A percentile compares a stretch with the other conserved stretches of the same genome.
These are phyloP conservation scores for Cynaeus angustus DNA, from an alignment of 2,888 invertebrate genomes.

Conservation along the genomic window DNA sequence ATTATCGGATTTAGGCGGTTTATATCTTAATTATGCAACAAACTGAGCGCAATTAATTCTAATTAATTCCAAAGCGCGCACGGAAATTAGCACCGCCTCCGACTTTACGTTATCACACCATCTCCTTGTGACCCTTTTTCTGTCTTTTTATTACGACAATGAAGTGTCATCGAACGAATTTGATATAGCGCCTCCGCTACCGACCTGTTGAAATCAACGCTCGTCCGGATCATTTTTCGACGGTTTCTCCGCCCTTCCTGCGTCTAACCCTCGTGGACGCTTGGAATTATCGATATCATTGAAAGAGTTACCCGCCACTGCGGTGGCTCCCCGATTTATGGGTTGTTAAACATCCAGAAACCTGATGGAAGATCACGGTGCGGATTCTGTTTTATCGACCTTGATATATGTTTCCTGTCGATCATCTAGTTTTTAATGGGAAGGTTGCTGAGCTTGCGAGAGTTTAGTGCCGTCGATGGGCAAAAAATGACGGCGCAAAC, in stretches of 20 bases:
- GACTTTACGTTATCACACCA: background rate
- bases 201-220: slow-evolving; percentile 8
- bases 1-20: slow-evolving; percentile 2
- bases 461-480: slow-evolving; percentile 15
- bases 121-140: background rate
- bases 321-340: slow-evolving; percentile 28
- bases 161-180: slow-evolving; percentile 21
- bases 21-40: slow-evolving; percentile 24
- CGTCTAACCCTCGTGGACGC: background rate
- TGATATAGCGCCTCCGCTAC: slow-evolving; percentile 10
- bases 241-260: background rate
- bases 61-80: background rate
- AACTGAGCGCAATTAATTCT: slow-evolving; percentile 2
- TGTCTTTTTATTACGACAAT: slow-evolving; percentile 18
- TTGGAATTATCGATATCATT: slow-evolving; percentile 35
- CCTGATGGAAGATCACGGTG: slow-evolving; percentile 23
- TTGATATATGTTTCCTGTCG: slow-evolving; percentile 39
- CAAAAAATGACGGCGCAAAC: background rate
- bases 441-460: slow-evolving; percentile 15
- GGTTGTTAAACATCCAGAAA: slow-evolving; percentile 36
- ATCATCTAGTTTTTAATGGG: slow-evolving; percentile 27
- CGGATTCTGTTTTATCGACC: slow-evolving; percentile 32
- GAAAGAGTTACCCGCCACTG: slow-evolving; percentile 34
- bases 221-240: background rate
- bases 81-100: background rate